Base-by-base conservation (phyloP, 1,140 invertebrate species). In the Papilio helenus region DNA sequence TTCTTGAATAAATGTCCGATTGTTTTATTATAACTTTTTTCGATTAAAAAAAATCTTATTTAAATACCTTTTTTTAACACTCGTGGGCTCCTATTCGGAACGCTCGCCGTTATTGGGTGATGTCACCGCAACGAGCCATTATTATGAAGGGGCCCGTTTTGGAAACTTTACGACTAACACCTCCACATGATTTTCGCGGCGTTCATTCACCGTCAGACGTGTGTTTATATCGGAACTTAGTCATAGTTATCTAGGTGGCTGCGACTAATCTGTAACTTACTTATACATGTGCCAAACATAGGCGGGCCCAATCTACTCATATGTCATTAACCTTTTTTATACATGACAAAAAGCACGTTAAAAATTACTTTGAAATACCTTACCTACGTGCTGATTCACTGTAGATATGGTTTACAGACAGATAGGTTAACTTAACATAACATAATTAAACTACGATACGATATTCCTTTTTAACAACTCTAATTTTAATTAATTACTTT, bases 91-190 rank as follows among this genome's bases (percentile, higher is more conserved):
- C 85, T 90, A 92, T 91, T 89, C 88, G 86, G 88, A 85, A 81
- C 83, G 82, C 88, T 83, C 84, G 83, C 83, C 83, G 84, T 88
- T 86, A 83, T 73, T 55, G 76, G 87, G 83, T 93, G 92, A 93
- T 92, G 90, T 93, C 92, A 93, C 86, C 89, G 80, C 76, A 23
- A 78, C 80, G 72, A 83, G 87, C 82, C 88, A 91, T 88, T 87
- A 88, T 84, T 86, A 81, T 76, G 81, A 85, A 82, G 84, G 82
- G 88, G 88, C 88, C 91, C 82, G 86, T 88, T 93, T 91, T 90
- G 90, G 90, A 87, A 88, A 86, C 86, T 92, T 93, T 93, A 93
- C 88, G 92, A 93, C 86, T 88, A 80, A 92, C 92, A 92, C 90
- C 91, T 91, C 90, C 91, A 92, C 91, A 92, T 80, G 79, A 82